Conservation (phyloP, 1,140 invertebrate genomes). For the Uloborus diversus region DNA sequence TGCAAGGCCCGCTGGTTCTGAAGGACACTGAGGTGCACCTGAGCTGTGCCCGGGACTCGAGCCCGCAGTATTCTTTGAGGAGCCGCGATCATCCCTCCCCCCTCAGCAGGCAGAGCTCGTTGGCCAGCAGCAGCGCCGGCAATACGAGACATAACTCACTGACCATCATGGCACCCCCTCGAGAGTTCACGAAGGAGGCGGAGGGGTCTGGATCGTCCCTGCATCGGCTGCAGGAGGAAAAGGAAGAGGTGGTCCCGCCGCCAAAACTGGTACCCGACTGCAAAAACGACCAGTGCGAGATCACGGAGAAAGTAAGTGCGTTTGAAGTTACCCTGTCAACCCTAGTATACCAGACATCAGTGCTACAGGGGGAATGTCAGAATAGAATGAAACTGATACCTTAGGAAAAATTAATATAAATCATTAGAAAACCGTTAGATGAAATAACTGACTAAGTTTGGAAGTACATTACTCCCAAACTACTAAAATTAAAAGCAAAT, state of each 20-base stretch:
- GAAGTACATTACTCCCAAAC: no score
- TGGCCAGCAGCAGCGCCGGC: conserved; percentile 18
- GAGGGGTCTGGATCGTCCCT: no score
- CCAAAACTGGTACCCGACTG: not conserved
- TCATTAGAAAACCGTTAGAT: no score
- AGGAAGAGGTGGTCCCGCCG: not conserved
- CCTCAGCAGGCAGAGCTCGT: conserved; percentile 24
- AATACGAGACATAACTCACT: conserved; percentile 22
- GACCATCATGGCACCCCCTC: not conserved
- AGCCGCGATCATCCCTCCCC: conserved; percentile 26
- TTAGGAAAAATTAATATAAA: no score
- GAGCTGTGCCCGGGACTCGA: conserved; percentile 26
- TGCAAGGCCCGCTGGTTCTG: conserved; percentile 17
- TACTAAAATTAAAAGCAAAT: no score
- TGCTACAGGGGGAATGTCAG: no score
- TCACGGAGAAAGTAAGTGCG: conserved; percentile 32
- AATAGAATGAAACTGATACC: no score
- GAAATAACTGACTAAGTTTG: no score
- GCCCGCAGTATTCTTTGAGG: conserved; percentile 51
- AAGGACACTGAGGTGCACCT: conserved; percentile 53
- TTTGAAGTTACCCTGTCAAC: not conserved
- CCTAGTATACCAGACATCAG: no score
- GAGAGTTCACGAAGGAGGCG: not conserved
- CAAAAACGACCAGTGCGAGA: conserved; percentile 37
- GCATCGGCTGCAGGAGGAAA: no score